Evolutionary conservation across 2,888 invertebrate genomes (phyloP).

Genomic region (Panopea generosa): DNA sequence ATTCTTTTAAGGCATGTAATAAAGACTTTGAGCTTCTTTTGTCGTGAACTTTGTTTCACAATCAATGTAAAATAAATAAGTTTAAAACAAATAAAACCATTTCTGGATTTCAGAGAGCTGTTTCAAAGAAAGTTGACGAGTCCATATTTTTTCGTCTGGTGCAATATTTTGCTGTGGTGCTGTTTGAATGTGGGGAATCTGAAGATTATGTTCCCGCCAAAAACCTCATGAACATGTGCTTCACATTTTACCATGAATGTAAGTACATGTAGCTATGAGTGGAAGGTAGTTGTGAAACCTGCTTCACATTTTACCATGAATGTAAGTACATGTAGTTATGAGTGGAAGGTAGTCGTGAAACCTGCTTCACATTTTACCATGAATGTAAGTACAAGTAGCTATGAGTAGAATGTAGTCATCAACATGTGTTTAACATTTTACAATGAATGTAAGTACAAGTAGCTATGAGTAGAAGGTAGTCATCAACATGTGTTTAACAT

Average conservation of each 20-base stretch:
- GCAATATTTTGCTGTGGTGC: conserved; percentile 90
- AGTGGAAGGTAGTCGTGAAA: too few relatives aligned
- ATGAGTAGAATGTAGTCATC: too few relatives aligned
- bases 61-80: too few relatives aligned
- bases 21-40: too few relatives aligned
- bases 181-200: conserved; percentile 90
- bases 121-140: conserved; percentile 88
- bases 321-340: conserved; percentile 88
- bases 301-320: background rate
- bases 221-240: conserved; percentile 91
- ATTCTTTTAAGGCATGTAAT: too few relatives aligned
- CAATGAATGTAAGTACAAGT: background rate
- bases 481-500: background rate
- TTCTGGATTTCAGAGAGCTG: conserved; percentile 88
- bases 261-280: too few relatives aligned
- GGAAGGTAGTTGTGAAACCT: background rate
- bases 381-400: conserved; percentile 88
- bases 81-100: too few relatives aligned
- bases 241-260: conserved; percentile 90
- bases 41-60: too few relatives aligned
- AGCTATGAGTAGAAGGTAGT: background rate
- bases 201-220: conserved; percentile 91
- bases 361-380: conserved; percentile 91
- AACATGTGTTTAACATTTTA: too few relatives aligned
- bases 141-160: conserved; percentile 90